Conservation (phyloP, 1,140 invertebrate genomes). For the Bicyclus anynana region DNA sequence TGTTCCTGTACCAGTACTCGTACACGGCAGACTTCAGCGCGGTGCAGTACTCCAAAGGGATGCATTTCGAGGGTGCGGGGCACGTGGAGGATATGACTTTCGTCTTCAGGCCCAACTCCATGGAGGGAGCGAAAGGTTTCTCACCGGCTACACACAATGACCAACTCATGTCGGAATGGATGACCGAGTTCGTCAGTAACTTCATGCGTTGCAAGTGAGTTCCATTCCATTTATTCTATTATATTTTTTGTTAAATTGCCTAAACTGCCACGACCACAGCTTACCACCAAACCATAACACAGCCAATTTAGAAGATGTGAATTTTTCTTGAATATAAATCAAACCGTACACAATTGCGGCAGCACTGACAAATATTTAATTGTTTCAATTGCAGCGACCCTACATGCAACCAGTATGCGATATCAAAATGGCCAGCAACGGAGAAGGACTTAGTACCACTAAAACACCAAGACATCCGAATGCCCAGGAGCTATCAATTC, state of each 20-base stretch:
- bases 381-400: slow-evolving; percentile 36
- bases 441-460: slow-evolving; percentile 7
- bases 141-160: slow-evolving; percentile 23
- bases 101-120: slow-evolving; percentile 45
- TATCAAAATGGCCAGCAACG: slow-evolving; percentile 32
- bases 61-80: slow-evolving; percentile 42
- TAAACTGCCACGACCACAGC: no score
- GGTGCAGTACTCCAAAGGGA: slow-evolving; percentile 29
- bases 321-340: slow-evolving; percentile 2
- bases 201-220: slow-evolving; percentile 48
- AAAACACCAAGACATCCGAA: slow-evolving; percentile 35
- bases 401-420: slow-evolving; percentile 20
- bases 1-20: slow-evolving; percentile 50
- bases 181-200: slow-evolving; percentile 44
- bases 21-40: slow-evolving; percentile 41
- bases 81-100: slow-evolving; percentile 61
- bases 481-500: slow-evolving; percentile 22
- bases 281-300: no score
- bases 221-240: no score
- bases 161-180: slow-evolving; percentile 35
- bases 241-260: no score
- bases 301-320: no score
- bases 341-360: no score
- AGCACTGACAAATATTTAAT: not conserved
- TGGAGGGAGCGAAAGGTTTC: slow-evolving; percentile 20